Evolutionary conservation across 2,797 vertebrate genomes (phyloP).

Genomic region (Ptychobarbus kaznakovi): DNA sequence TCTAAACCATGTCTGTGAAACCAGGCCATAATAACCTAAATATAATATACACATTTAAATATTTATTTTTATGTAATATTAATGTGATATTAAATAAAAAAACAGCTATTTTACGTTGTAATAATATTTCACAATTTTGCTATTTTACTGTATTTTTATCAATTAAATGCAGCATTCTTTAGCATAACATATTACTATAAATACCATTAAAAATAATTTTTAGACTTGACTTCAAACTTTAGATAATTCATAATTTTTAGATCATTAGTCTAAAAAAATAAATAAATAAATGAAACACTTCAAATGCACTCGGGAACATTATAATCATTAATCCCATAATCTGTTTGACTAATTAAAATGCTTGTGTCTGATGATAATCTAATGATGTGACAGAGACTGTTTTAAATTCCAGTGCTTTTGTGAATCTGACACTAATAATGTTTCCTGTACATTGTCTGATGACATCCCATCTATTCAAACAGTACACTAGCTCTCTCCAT

Average conservation of each 20-base stretch:
- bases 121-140: too few relatives aligned
- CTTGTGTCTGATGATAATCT: neutral
- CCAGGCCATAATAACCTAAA: neutral
- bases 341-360: neutral
- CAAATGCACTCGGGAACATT: neutral
- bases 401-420: neutral
- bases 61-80: neutral
- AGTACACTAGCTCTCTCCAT: too few relatives aligned
- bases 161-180: too few relatives aligned
- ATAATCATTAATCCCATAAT: neutral
- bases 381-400: neutral
- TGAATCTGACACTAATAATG: neutral
- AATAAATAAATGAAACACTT: neutral
- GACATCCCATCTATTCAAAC: too few relatives aligned
- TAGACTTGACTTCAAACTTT: neutral
- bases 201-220: neutral
- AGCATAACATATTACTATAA: too few relatives aligned
- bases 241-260: too few relatives aligned
- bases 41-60: neutral
- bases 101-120: too few relatives aligned
- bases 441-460: neutral
- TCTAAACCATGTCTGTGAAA: too few relatives aligned
- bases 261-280: too few relatives aligned
- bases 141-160: too few relatives aligned
- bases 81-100: too few relatives aligned